These are phyloP conservation scores for Drosophila sturtevanti DNA, from an alignment of 1,140 invertebrate species.

Conservation along the genomic window DNA sequence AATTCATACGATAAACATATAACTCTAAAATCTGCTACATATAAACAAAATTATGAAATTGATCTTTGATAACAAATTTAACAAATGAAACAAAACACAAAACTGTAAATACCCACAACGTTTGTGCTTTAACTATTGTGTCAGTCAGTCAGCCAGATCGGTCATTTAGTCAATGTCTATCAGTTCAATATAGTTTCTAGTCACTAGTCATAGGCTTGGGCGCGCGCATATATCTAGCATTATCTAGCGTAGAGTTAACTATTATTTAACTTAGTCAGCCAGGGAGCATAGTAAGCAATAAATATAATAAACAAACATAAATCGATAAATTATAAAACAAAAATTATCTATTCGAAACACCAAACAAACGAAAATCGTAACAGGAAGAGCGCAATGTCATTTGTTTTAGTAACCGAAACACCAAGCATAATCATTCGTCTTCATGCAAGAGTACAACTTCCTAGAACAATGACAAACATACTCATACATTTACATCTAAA, in stretches of 20 bases:
- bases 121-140: slow-evolving; percentile 53
- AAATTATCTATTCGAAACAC: slow-evolving; percentile 13
- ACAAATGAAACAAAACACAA: slow-evolving; percentile 21
- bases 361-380: slow-evolving; percentile 18
- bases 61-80: slow-evolving; percentile 41
- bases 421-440: slow-evolving; percentile 72
- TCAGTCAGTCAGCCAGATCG: slow-evolving; percentile 20
- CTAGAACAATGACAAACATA: slow-evolving; percentile 32
- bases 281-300: slow-evolving; percentile 64
- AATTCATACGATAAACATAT: slow-evolving; percentile 22
- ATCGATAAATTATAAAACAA: slow-evolving; percentile 25
- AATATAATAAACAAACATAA: slow-evolving; percentile 38
- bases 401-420: slow-evolving; percentile 54
- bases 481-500: slow-evolving; percentile 5
- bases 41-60: slow-evolving; percentile 21
- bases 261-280: slow-evolving; percentile 57
- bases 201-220: slow-evolving; percentile 34
- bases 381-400: neutral
- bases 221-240: slow-evolving; percentile 2
- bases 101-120: slow-evolving; percentile 71
- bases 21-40: slow-evolving; percentile 4
- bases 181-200: slow-evolving; percentile 53
- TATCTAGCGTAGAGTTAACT: slow-evolving; percentile 35
- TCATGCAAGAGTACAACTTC: slow-evolving; percentile 73
- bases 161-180: slow-evolving; percentile 43